A percentile compares a stretch with the other conserved stretches of the same genome.
phyloP scores from a whole-genome alignment of 1,140 invertebrate species.

The Metopolophium dirhodum region DNA sequence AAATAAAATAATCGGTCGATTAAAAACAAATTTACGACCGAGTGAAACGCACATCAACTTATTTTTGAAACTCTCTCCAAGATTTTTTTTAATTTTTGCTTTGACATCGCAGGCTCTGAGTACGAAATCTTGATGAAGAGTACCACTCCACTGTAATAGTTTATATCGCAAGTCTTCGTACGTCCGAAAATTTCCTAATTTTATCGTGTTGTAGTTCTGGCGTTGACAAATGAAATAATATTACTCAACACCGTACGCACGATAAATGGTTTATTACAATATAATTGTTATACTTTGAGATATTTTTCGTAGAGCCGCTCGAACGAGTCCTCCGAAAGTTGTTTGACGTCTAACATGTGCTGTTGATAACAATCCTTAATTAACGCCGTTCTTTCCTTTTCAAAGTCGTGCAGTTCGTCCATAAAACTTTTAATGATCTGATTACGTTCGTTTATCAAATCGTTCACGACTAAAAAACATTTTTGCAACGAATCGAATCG shows the following conservation, averaged over 20 bases:
- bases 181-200: conserved; percentile 35
- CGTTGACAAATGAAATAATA: background rate
- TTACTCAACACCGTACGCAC: background rate
- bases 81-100: background rate
- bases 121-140: background rate
- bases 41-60: background rate
- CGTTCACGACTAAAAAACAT: background rate
- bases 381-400: conserved; percentile 15
- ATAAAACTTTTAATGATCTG: conserved; percentile 13
- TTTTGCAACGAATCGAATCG: background rate
- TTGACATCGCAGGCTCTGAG: background rate
- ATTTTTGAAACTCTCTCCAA: background rate
- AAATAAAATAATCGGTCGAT: background rate
- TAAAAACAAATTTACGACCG: background rate
- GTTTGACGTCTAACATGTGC: background rate
- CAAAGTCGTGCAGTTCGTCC: background rate
- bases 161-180: conserved; percentile 1
- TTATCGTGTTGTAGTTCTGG: conserved; percentile 21
- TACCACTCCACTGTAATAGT: background rate
- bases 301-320: background rate
- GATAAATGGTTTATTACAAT: background rate
- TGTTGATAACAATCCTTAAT: background rate
- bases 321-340: background rate
- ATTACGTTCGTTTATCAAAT: background rate
- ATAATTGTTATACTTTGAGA: conserved; percentile 18